These are phyloP conservation scores for Catharus fuscescens DNA, from an alignment of 2,113 vertebrate genomes.

Conservation along the genomic window DNA sequence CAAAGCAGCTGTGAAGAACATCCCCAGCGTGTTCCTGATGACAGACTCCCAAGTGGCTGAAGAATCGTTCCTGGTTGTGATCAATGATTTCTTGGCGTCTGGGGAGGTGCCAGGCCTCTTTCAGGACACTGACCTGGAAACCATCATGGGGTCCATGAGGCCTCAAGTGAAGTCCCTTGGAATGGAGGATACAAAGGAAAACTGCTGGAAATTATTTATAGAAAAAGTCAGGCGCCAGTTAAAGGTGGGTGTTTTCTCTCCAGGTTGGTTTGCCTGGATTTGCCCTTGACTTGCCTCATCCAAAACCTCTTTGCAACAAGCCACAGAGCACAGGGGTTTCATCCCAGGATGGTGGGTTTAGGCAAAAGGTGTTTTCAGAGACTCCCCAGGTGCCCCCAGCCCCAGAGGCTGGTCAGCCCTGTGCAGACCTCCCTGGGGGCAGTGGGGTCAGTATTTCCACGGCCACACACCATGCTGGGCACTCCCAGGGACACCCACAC, in stretches of 20 bases:
- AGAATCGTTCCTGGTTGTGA: slow-evolving; percentile 78
- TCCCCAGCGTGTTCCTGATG: slow-evolving; percentile 77
- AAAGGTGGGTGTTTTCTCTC: slow-evolving; percentile 51
- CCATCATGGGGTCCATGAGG: slow-evolving; percentile 71
- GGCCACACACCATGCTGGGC: fast-evolving
- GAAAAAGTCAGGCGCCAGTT: slow-evolving; percentile 76
- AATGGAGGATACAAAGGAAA: slow-evolving; percentile 66
- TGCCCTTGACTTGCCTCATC: background rate
- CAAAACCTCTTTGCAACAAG: background rate
- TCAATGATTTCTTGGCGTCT: slow-evolving; percentile 76
- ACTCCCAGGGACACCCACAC: fast-evolving
- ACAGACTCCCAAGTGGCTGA: slow-evolving; percentile 80
- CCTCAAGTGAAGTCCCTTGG: slow-evolving; percentile 74
- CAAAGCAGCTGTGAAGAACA: slow-evolving; percentile 73
- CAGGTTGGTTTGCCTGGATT: too few species aligned
- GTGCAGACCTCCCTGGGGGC: background rate
- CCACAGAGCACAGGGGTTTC: fast-evolving
- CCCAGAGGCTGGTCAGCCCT: background rate
- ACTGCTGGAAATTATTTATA: slow-evolving; percentile 77
- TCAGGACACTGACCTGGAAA: slow-evolving; percentile 68
- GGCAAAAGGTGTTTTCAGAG: background rate
- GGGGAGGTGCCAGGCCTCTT: slow-evolving; percentile 78
- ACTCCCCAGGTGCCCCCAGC: background rate
- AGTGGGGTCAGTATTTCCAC: background rate
- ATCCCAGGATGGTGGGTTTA: background rate